Evolutionary conservation across 92 coral and sea anemone genomes (phyloP), one percentile per base, ranked within the genome.

Genomic region (Bergia puertoricense): DNA sequence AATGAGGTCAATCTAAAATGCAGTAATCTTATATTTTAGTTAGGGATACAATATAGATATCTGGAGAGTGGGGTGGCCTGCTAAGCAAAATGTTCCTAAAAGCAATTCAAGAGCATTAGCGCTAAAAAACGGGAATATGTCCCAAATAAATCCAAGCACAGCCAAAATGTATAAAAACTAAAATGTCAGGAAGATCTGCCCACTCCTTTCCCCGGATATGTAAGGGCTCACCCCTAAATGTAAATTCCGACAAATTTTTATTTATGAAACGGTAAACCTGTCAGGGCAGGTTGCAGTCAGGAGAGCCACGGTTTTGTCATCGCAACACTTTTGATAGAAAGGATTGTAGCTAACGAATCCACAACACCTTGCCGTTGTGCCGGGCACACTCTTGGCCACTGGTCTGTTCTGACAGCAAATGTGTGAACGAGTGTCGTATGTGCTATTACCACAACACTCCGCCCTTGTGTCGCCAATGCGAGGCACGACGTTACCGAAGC

Each of bases 331-430:
- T 5, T 79, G 88, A 38, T 54, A 36, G 6, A 11, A 23, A 6
- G 87, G 88, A 78, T 77, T 78, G 79, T 82, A 88, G 76, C 46
- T 54, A 10, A 22, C 1, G 8, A 16, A 22, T n/a, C 88, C 88
- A 44, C 90, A 88, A 39, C 90, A 88, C 10, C 18, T 13, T 8
- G 89, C 57, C 38, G 65, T 37, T 13, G 76, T n/a, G 20, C 54
- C 77, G 45, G 78, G 67, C 67, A 66, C 59, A 11, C 46, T 20
- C 67, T 88, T 69, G 1, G 13, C 11, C 15, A 76, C 38, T 10
- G 81, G 56, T 39, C 36, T 56, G 81, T 78, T 77, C 22, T 83
- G 69, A 72, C 91, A 89, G 37, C 91, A 89, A 18, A 89, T 66
- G 41, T 89, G 91, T 36, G 75, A 65, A 7, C 40, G 59, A 13